phyloP scores from a whole-genome alignment of 2,888 invertebrate genomes.

The Mythimna pallens region DNA sequence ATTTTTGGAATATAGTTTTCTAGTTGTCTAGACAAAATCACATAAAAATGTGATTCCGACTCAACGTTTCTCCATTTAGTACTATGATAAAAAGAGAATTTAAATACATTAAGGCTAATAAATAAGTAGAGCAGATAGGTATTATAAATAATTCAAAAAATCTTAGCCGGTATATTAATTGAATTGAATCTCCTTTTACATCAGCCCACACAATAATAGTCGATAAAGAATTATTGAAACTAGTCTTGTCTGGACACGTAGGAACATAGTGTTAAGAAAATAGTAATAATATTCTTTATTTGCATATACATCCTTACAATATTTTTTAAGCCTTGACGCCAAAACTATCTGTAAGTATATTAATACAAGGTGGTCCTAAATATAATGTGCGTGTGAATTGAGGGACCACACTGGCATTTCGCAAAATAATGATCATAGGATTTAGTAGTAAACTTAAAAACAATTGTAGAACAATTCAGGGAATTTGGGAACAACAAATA shows the following conservation, averaged over 20 bases:
- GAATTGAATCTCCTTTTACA: background rate
- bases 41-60: constrained; percentile 25
- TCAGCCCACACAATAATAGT: background rate
- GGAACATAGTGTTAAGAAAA: too few species aligned
- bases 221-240: background rate
- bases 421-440: too few species aligned
- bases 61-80: constrained; percentile 10
- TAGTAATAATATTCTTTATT: too few species aligned
- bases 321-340: too few species aligned
- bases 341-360: too few species aligned
- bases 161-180: background rate
- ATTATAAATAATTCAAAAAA: background rate
- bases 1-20: background rate
- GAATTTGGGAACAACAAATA: too few species aligned
- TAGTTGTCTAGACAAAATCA: constrained; percentile 38
- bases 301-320: too few species aligned
- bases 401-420: too few species aligned
- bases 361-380: too few species aligned
- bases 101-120: constrained; percentile 4
- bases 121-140: constrained; percentile 26
- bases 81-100: background rate
- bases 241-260: background rate
- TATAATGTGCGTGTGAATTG: too few species aligned
- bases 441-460: too few species aligned
- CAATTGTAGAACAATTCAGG: too few species aligned